Evolutionary conservation across 2,888 invertebrate species (phyloP).

Genomic region (Spodoptera littoralis): DNA sequence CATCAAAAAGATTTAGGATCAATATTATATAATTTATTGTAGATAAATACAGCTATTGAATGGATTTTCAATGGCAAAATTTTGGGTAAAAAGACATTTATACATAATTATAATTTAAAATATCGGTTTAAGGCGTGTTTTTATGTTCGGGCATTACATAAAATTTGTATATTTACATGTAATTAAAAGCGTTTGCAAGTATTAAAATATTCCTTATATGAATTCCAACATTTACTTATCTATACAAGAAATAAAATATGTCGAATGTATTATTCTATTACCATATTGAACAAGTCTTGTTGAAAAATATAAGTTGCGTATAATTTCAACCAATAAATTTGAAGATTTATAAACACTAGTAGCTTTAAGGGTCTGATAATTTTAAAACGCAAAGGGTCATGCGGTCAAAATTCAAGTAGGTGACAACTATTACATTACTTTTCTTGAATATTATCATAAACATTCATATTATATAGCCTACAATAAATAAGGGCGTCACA

Average conservation of each 20-base stretch:
- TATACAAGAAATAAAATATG: neutral
- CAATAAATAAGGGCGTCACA: constrained; percentile 29
- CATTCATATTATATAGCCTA: constrained; percentile 1
- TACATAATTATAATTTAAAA: constrained; percentile 36
- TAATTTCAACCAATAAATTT: no score
- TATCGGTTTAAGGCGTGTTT: constrained; percentile 4
- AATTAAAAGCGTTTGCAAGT: constrained; percentile 14
- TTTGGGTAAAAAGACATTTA: constrained; percentile 16
- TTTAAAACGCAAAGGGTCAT: no score
- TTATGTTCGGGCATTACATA: constrained; percentile 19
- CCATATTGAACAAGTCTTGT: no score
- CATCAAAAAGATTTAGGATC: constrained; percentile 40
- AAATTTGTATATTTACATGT: constrained; percentile 27
- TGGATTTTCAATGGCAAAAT: constrained; percentile 19
- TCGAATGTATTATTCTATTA: no score
- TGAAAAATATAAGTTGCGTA: no score
- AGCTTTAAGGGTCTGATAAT: no score
- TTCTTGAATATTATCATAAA: neutral
- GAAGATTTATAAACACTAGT: no score
- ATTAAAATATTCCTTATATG: constrained; percentile 2
- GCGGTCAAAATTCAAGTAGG: neutral
- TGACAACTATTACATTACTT: neutral
- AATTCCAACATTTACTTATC: no score
- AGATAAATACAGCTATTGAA: constrained; percentile 33
- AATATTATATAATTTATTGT: constrained; percentile 32